A percentile compares a stretch with the other conserved stretches of the same genome.
Evolutionary conservation across 2,888 invertebrate species (phyloP).

Genomic region (Luperina nickerlii): DNA sequence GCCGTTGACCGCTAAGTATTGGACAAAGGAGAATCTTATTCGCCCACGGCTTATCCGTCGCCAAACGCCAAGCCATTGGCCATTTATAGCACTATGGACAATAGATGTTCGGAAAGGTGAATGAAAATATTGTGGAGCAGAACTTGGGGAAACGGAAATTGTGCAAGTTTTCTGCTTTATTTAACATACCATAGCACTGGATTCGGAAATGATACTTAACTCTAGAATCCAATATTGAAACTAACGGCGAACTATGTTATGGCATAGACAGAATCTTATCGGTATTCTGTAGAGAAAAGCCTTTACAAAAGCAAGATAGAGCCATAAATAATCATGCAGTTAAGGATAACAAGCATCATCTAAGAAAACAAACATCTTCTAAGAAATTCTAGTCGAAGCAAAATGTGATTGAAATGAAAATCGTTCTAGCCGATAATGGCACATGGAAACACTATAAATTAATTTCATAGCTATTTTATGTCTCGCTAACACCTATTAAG

Average conservation of each 20-base stretch:
- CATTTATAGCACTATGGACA: constrained; percentile 27
- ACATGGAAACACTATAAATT: constrained; percentile 17
- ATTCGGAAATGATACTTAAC: not conserved
- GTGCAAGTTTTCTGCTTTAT: not conserved
- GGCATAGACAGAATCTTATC: not conserved
- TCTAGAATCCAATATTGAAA: constrained; percentile 1
- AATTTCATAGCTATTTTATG: constrained; percentile 9
- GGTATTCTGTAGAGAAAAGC: not conserved
- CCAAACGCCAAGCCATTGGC: constrained; percentile 39
- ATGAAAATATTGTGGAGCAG: constrained; percentile 28
- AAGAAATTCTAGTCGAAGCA: constrained; percentile 6
- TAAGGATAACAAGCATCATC: not conserved
- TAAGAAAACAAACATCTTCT: too few relatives aligned
- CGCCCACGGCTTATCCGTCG: constrained; percentile 64
- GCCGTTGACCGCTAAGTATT: constrained; percentile 79
- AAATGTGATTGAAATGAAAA: constrained; percentile 4
- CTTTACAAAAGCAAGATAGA: not conserved
- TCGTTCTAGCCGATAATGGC: not conserved
- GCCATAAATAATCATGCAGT: constrained; percentile 16
- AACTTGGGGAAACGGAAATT: constrained; percentile 10
- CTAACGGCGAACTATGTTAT: not conserved
- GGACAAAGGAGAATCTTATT: constrained; percentile 76
- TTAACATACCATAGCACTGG: not conserved
- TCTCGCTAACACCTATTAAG: not conserved
- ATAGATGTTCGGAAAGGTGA: constrained; percentile 20